Base-by-base conservation (phyloP, 2,797 vertebrate species). In the Cetoscarus ocellatus region DNA sequence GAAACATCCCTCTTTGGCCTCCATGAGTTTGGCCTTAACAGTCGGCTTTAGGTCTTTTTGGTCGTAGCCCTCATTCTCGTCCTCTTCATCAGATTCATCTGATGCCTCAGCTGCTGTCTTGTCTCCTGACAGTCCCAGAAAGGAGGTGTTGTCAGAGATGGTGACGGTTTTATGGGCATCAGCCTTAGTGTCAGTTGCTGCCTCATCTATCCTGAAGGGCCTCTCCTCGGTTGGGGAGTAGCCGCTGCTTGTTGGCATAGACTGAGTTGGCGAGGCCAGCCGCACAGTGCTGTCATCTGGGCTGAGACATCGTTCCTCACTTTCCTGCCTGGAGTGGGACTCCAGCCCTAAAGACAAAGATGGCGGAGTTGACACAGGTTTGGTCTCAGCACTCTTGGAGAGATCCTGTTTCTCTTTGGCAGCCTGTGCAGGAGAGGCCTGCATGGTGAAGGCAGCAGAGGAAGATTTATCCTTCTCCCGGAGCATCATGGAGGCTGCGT, bases 211-310 rank as follows among this genome's bases (percentile, higher is more conserved):
- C 77, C 82, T 94, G 56, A 96, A 95, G 49, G 89, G 80, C 67
- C 95, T 97, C 43, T 99, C 98, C 52, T 99, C 97, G 6, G 97
- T 94, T 44, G 97, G 97, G 5, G 97, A 98, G 63, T 97, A 58
- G 96, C 93, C 43, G 96, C 93, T 97, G 80, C 97, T 99, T 0
- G 96, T 95, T 61, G 96, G 97, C 67, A 95, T 96, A 6, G 97
- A 99, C 1, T 95, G 95, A 45, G 96, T 95, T 19, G 97, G 97
- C 40, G 97, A 98, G 35, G 97, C 96, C 97, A 99, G 96, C 92
- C 98, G 99, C 64, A 99, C 96, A 8, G 98, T 99, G 88, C 97
- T 96, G 7, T 99, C 98, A n/a, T 99, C 98, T 0, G 98, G 97
- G 83, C 98, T 99, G 80, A 95, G 92, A 90, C 98, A 99, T 50